Base-by-base conservation (phyloP, 2,888 invertebrate species). In the Ophioninae sp. region DNA sequence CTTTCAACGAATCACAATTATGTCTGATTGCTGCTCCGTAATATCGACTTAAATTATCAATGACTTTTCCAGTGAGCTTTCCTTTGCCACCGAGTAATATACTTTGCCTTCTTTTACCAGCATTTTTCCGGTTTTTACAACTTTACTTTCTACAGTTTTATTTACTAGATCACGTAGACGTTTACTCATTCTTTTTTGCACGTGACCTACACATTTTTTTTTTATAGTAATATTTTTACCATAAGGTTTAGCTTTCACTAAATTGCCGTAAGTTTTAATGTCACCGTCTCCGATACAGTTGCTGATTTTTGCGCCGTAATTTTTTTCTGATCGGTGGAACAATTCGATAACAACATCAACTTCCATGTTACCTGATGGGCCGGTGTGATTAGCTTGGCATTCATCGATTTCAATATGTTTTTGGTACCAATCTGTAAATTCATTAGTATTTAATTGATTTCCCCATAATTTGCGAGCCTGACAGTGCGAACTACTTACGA, bases 31-130 rank as follows among this genome's bases (percentile, higher is more conserved):
- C 83, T 77, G 69, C 62, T 62, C 85, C 83, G 64, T 86, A 85
- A 73, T 82, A 86, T 67, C 70, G 62, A 59, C 69, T 82, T 76
- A 85, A 77, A 61, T 86, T 81, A 78, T 86, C 84, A 30, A 86
- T 85, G 8, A 84, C 50, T 83, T 90, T 90, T 44, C 76, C 88
- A 64, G 87, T 88, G 21, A 89, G 83, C 73, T 84, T 86, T 59
- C 87, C 86, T 84, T 85, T 62, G 10, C 62, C 62, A 7, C 62
- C 30, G 30, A 62, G 30, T 62, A 62, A 1, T 62, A 78, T 76
- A 61, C 57, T 76, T 84, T 81, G 67, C 75, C 81, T 85, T 72
- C 37, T 67, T 69, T 79, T 85, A 37, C 74, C 82, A 57, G 81
- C 68, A 50, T 62, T 50, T 23, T 61, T 64, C 30, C 56, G n/a